phyloP scores from a whole-genome alignment of 2,888 invertebrate species.

The Eupsilia transversa region DNA sequence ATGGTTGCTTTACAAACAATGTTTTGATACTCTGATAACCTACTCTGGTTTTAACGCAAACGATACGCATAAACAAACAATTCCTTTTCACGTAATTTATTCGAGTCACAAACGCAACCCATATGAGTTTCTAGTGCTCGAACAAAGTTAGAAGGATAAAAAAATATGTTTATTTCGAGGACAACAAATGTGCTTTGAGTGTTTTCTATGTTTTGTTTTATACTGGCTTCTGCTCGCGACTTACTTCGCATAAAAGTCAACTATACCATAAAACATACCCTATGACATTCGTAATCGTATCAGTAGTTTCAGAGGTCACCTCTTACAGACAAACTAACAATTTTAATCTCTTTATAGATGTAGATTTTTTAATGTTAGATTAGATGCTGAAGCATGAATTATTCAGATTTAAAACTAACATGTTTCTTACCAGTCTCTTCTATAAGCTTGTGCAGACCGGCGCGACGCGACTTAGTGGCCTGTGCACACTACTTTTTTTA shows the following conservation, averaged over 20 bases:
- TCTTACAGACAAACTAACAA: neutral
- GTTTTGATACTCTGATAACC: constrained; percentile 46
- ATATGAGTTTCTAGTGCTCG: constrained; percentile 2
- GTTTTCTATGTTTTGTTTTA: neutral
- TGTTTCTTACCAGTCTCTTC: neutral
- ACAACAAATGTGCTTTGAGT: neutral
- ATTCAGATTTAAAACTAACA: neutral
- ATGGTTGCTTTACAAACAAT: constrained; percentile 12
- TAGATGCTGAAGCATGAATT: neutral
- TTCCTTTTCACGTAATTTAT: constrained; percentile 30
- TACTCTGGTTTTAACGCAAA: constrained; percentile 21
- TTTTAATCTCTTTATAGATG: no score
- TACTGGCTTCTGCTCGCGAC: neutral
- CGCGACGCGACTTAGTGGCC: no score
- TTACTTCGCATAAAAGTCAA: neutral
- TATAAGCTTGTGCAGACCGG: no score
- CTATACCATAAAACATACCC: no score
- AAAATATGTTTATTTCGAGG: constrained; percentile 1
- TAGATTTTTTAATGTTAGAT: neutral
- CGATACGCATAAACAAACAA: constrained; percentile 33
- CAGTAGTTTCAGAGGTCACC: no score
- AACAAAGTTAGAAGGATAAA: constrained; percentile 23
- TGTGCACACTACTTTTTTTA: no score
- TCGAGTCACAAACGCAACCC: constrained; percentile 24
- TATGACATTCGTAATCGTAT: neutral